Percentiles rank a stretch among this genome's conserved stretches.
Evolutionary conservation across 2,888 invertebrate genomes (phyloP).

Genomic region (Coelinius sp.): DNA sequence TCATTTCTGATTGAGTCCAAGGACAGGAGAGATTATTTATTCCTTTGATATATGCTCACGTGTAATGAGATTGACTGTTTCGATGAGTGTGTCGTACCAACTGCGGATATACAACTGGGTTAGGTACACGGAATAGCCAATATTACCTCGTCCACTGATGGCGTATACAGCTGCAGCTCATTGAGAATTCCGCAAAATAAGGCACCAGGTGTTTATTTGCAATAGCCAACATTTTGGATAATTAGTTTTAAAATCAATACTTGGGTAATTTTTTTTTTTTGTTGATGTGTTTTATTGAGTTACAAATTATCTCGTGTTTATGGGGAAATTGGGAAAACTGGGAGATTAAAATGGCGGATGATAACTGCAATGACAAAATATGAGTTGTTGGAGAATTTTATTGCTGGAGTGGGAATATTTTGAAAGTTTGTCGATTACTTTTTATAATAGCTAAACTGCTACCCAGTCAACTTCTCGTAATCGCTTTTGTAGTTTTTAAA

Average conservation of each 20-base stretch:
- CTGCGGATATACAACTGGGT: slow-evolving; percentile 64
- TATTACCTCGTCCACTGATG: neutral
- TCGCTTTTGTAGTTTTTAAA: neutral
- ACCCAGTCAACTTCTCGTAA: neutral
- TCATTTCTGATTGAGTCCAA: neutral
- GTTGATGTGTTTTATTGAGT: neutral
- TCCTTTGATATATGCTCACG: slow-evolving; percentile 40
- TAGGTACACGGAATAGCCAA: slow-evolving; percentile 53
- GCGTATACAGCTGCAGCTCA: neutral
- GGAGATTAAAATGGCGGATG: neutral
- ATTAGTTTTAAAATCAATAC: slow-evolving; percentile 6
- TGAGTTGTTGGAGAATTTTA: neutral
- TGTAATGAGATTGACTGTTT: slow-evolving; percentile 54
- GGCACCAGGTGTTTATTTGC: neutral
- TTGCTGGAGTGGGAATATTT: neutral
- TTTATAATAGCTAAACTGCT: neutral
- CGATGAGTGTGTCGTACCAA: slow-evolving; percentile 63
- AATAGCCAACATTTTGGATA: neutral
- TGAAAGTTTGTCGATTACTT: neutral
- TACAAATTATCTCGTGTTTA: neutral
- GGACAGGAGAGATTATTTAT: slow-evolving; percentile 14
- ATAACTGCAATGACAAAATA: too few relatives aligned
- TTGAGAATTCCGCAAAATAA: neutral
- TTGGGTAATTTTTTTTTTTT: neutral
- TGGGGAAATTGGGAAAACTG: neutral